Conservation (phyloP, 2,113 vertebrate species). For the Pomatostomus ruficeps region DNA sequence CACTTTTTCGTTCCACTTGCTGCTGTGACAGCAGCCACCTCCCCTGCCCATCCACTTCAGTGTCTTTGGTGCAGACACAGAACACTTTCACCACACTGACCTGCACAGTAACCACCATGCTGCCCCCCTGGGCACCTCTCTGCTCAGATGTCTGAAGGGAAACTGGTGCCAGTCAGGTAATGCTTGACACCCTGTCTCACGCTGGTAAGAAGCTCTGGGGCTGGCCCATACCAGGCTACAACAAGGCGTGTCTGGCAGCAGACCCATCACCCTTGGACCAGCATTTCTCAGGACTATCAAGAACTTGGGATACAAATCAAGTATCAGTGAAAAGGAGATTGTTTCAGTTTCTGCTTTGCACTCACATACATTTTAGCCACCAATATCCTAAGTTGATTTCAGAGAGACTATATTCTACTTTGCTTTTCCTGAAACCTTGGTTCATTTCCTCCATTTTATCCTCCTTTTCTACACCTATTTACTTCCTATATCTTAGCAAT, state of each 20-base stretch:
- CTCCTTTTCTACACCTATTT: not conserved
- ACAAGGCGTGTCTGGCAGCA: not conserved
- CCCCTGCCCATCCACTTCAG: not conserved
- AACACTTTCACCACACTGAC: not conserved
- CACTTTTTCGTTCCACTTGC: not conserved
- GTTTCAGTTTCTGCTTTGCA: not conserved
- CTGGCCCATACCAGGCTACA: not conserved
- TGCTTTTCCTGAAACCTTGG: not conserved
- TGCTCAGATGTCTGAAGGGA: not conserved
- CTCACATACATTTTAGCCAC: not conserved
- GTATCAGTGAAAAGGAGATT: not conserved
- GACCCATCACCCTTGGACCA: not conserved
- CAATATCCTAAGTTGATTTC: not conserved
- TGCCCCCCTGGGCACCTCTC: not conserved
- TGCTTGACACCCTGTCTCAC: not conserved
- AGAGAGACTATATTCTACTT: not conserved
- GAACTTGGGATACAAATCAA: not conserved
- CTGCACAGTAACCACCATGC: not conserved
- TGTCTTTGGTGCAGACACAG: not conserved
- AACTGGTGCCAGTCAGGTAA: not conserved
- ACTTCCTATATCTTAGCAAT: not conserved
- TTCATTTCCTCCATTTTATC: not conserved
- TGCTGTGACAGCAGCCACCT: not conserved
- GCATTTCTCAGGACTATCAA: not conserved
- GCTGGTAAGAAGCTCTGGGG: fast-evolving